Conservation (phyloP, 2,113 vertebrate genomes). For the Progne subis region DNA sequence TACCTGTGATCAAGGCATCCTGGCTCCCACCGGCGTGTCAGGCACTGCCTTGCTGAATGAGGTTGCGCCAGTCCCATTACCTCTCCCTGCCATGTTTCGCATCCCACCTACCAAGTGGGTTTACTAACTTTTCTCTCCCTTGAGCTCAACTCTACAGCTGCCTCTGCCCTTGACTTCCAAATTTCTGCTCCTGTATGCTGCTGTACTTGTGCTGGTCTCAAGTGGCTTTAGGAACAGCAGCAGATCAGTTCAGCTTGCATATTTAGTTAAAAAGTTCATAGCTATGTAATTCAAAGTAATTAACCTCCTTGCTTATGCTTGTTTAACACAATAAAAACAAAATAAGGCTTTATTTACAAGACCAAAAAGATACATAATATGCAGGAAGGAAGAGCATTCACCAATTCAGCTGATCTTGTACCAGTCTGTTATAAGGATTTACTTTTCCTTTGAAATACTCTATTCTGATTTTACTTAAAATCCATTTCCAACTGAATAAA, state of each 20-base stretch:
- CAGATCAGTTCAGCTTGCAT: neutral
- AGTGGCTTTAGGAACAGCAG: neutral
- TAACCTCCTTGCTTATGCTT: neutral
- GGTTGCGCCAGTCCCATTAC: neutral
- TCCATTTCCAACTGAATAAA: neutral
- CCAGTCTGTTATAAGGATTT: neutral
- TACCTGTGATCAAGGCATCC: neutral
- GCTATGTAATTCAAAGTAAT: neutral
- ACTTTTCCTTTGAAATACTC: neutral
- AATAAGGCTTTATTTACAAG: neutral
- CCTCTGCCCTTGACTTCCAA: neutral
- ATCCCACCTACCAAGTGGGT: neutral
- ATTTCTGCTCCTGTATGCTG: neutral
- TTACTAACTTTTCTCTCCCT: neutral
- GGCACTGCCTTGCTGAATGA: neutral
- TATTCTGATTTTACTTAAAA: neutral
- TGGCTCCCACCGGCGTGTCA: neutral
- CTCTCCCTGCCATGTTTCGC: rapidly evolving
- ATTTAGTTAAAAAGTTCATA: neutral
- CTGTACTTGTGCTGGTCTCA: neutral
- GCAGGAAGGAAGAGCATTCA: neutral
- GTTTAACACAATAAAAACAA: neutral
- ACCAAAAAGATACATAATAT: neutral
- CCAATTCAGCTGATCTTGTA: neutral
- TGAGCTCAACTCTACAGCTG: neutral